These are phyloP conservation scores for Rhinolophus ferrumequinum DNA, from an alignment of 2,113 vertebrate genomes.

Conservation along the genomic window DNA sequence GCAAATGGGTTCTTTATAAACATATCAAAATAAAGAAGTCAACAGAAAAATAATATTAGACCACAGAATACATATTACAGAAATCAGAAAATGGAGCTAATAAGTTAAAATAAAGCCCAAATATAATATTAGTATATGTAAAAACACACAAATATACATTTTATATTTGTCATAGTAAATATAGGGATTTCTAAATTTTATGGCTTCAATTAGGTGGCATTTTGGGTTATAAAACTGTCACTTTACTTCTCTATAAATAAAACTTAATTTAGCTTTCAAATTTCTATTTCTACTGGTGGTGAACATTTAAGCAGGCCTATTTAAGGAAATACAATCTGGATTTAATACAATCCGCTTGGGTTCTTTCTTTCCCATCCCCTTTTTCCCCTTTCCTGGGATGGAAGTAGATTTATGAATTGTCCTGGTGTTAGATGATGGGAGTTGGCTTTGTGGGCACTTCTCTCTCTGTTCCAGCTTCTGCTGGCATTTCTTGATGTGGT, in stretches of 20 bases:
- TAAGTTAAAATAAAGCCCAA: constrained; percentile 18
- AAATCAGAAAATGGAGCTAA: not conserved
- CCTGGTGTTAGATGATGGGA: not conserved
- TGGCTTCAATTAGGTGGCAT: not conserved
- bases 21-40: not conserved
- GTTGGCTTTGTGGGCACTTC: not conserved
- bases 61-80: constrained; percentile 3
- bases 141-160: not conserved
- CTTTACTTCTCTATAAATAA: constrained; percentile 25
- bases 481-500: not conserved
- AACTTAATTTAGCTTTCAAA: constrained; percentile 45
- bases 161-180: constrained; percentile 12
- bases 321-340: not conserved
- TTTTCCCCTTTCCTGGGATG: not conserved
- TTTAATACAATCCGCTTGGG: not conserved
- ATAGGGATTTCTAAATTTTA: not conserved
- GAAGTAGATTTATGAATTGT: not conserved
- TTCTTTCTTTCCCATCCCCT: not conserved
- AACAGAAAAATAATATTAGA: not conserved
- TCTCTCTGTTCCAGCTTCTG: not conserved
- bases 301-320: not conserved
- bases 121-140: not conserved
- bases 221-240: constrained; percentile 15
- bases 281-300: not conserved
- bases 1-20: not conserved